Percentiles rank a stretch among this genome's conserved stretches.
Evolutionary conservation across 2,888 invertebrate species (phyloP).

Genomic region (Thereva nobilitata): DNA sequence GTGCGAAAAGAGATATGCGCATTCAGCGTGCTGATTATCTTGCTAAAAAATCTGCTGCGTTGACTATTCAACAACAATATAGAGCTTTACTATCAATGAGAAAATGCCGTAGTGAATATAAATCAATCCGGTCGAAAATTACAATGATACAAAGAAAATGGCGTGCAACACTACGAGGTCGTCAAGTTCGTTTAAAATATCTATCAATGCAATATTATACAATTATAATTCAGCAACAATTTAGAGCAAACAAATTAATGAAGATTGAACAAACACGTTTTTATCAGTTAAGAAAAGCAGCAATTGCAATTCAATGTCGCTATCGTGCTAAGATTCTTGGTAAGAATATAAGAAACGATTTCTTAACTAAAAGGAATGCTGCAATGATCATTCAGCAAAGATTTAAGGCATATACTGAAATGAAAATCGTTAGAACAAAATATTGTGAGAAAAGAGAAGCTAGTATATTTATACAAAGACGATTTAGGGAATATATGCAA

Average conservation of each 20-base stretch:
- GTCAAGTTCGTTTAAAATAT: slow-evolving; percentile 48
- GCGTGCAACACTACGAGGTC: slow-evolving; percentile 51
- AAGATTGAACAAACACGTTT: slow-evolving; percentile 45
- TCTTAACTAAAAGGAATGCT: slow-evolving; percentile 44
- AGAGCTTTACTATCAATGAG: slow-evolving; percentile 48
- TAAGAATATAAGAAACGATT: slow-evolving; percentile 44
- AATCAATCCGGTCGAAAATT: slow-evolving; percentile 46
- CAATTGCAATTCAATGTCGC: slow-evolving; percentile 51
- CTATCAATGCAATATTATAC: slow-evolving; percentile 45
- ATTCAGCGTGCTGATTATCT: slow-evolving; percentile 44
- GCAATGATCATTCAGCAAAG: slow-evolving; percentile 47
- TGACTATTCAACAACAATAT: slow-evolving; percentile 53
- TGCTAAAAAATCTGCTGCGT: slow-evolving; percentile 42
- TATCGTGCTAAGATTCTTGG: slow-evolving; percentile 49
- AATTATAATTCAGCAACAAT: slow-evolving; percentile 50
- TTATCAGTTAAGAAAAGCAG: slow-evolving; percentile 42
- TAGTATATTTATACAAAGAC: slow-evolving; percentile 44
- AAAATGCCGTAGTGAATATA: slow-evolving; percentile 44
- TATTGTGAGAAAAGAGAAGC: slow-evolving; percentile 39
- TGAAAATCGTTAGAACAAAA: slow-evolving; percentile 47
- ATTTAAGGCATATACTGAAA: slow-evolving; percentile 55
- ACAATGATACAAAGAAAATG: slow-evolving; percentile 51
- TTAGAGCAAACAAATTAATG: slow-evolving; percentile 50
- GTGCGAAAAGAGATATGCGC: slow-evolving; percentile 45
- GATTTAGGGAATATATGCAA: slow-evolving; percentile 31